Base-by-base conservation (phyloP, 2,113 vertebrate species). In the Planiliza haematocheilus region DNA sequence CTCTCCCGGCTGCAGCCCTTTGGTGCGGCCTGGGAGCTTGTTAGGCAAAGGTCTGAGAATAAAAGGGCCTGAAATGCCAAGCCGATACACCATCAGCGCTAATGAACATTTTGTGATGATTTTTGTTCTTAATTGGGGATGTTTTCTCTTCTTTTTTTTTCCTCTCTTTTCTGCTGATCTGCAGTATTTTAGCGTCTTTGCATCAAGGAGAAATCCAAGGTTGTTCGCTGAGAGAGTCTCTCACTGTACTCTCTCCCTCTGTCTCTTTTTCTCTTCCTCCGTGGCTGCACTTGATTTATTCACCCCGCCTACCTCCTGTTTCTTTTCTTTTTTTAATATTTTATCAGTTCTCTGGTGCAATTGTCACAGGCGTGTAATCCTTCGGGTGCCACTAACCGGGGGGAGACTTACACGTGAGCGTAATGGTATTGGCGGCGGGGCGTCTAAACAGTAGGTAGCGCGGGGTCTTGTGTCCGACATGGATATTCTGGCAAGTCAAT, bases 171-270 rank as follows among this genome's bases (percentile, higher is more conserved):
- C 37, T 87, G 86, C 87, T 86, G 89, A 88, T 84, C 43, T 67
- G 81, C 86, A 78, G 65, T 77, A 82, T 90, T 87, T 86, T 56
- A 85, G 70, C 70, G 81, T 83, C 41, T 70, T 80, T 3, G 73
- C 67, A 82, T 81, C 83, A 89, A 91, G 84, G 79, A 83, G 81
- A 82, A 73, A 83, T 17, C 74, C 89, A 92, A 90, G 91, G 88
- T 91, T 88, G 83, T 86, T 86, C 77, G n/a, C 42, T 4, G 14
- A 63, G 56, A 77, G 75, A 73, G 53, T 30, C 38, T 66, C 52
- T 57, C 51, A 20, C 45, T 65, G 18, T 45, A 34, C 51, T 59
- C 60, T 51, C 20, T 63, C 37, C 30, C 60, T 61, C 79, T 57
- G 52, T 65, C 67, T 73, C 69, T 66, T 41, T 45, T 60, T 52